phyloP scores from a whole-genome alignment of 2,888 invertebrate genomes.

The Nowickia ferox region DNA sequence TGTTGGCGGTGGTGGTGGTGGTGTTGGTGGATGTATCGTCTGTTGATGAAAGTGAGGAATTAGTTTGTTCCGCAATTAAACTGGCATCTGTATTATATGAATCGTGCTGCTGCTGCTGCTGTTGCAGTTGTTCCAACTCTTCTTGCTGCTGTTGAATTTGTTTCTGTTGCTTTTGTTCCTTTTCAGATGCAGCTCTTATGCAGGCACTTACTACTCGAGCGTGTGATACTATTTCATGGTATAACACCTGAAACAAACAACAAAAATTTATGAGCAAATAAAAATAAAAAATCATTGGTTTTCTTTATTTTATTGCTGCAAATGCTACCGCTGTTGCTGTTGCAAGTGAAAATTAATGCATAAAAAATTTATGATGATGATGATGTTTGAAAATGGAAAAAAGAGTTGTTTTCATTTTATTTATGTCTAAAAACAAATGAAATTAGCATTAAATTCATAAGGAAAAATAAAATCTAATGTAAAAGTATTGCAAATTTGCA shows the following conservation, averaged over 20 bases:
- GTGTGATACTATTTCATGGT: constrained; percentile 96
- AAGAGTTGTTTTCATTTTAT: constrained; percentile 15
- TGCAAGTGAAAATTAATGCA: constrained; percentile 67
- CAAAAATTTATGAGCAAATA: constrained; percentile 33
- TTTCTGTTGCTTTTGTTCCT: constrained; percentile 77
- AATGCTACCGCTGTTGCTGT: background rate
- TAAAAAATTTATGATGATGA: constrained; percentile 47
- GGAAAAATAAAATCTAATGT: constrained; percentile 16
- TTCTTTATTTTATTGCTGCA: constrained; percentile 48
- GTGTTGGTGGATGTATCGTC: constrained; percentile 77
- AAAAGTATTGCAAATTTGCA: constrained; percentile 44
- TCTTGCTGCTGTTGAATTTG: constrained; percentile 71
- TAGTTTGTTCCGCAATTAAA: constrained; percentile 77
- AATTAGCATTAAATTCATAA: constrained; percentile 60
- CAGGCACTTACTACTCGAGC: constrained; percentile 92
- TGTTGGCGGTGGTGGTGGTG: constrained; percentile 73
- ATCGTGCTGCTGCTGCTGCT: constrained; percentile 75
- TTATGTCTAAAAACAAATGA: constrained; percentile 48
- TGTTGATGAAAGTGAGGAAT: constrained; percentile 77
- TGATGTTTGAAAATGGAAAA: constrained; percentile 44
- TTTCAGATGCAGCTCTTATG: constrained; percentile 88
- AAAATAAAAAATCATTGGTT: constrained; percentile 62
- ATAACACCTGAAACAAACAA: constrained; percentile 89
- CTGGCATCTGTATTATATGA: constrained; percentile 75
- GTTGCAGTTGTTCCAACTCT: constrained; percentile 74